Conservation (phyloP, 2,888 invertebrate genomes). For the Acanthococcus lagerstroemiae region DNA sequence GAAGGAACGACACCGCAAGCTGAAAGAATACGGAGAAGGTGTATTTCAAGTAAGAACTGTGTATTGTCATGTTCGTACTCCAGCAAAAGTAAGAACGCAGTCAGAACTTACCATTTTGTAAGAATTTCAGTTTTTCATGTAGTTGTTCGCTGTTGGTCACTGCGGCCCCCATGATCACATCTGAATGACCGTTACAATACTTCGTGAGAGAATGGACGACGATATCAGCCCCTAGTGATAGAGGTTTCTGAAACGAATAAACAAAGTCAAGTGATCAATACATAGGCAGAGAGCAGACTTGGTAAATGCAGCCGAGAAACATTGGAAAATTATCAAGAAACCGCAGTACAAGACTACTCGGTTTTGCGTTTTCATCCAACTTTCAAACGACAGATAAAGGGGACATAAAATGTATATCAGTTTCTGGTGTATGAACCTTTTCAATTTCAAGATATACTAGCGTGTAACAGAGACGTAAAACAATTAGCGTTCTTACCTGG, state of each 20-base stretch:
- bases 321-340: too few species aligned
- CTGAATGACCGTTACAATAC: constrained; percentile 39
- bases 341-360: too few species aligned
- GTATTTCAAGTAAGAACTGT: neutral
- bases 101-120: constrained; percentile 34
- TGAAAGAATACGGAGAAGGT: constrained; percentile 41
- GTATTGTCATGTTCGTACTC: neutral
- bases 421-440: too few species aligned
- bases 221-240: constrained; percentile 38
- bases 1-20: constrained; percentile 90
- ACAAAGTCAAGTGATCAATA: constrained; percentile 17
- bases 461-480: too few species aligned
- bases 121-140: constrained; percentile 23
- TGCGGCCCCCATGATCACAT: constrained; percentile 37
- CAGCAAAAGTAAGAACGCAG: too few species aligned
- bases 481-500: constrained; percentile 49
- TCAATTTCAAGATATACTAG: too few species aligned
- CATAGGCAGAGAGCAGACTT: neutral
- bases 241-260: constrained; percentile 37
- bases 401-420: too few species aligned
- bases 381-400: too few species aligned
- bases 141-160: constrained; percentile 34
- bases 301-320: neutral
- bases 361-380: too few species aligned
- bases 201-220: constrained; percentile 38